Percentiles rank a stretch among this genome's conserved stretches.
These are phyloP conservation scores for Leptinotarsa texana DNA, from an alignment of 1,140 invertebrate genomes.

Conservation along the genomic window DNA sequence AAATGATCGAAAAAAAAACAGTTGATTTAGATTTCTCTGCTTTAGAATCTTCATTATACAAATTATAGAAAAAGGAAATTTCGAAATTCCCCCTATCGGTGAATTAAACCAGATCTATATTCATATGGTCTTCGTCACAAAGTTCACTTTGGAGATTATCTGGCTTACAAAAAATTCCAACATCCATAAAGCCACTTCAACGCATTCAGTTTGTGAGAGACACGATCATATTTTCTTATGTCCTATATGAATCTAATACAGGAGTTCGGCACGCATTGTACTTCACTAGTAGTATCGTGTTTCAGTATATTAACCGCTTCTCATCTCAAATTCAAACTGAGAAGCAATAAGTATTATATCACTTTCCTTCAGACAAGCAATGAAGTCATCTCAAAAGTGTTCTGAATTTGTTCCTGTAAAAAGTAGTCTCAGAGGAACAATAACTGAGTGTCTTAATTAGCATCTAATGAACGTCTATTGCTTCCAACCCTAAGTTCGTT, in stretches of 20 bases:
- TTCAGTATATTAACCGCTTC: not conserved
- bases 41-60: too few species aligned
- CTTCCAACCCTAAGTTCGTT: not conserved
- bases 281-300: not conserved
- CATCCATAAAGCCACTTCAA: not conserved
- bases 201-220: not conserved
- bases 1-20: too few species aligned
- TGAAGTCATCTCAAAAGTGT: not conserved
- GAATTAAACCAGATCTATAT: too few species aligned
- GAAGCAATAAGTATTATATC: not conserved
- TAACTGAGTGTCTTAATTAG: not conserved
- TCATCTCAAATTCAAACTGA: not conserved
- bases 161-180: too few species aligned
- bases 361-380: not conserved
- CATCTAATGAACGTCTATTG: not conserved
- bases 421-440: not conserved
- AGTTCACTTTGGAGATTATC: too few species aligned
- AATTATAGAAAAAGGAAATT: too few species aligned
- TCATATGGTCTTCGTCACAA: too few species aligned
- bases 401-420: not conserved
- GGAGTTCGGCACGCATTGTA: too few species aligned
- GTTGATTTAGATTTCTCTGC: too few species aligned
- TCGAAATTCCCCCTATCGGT: too few species aligned
- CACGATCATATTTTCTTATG: too few species aligned
- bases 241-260: too few species aligned